Evolutionary conservation across 2,113 vertebrate species (phyloP), one percentile per base, ranked within the genome.

Genomic region (Heptranchias perlo): DNA sequence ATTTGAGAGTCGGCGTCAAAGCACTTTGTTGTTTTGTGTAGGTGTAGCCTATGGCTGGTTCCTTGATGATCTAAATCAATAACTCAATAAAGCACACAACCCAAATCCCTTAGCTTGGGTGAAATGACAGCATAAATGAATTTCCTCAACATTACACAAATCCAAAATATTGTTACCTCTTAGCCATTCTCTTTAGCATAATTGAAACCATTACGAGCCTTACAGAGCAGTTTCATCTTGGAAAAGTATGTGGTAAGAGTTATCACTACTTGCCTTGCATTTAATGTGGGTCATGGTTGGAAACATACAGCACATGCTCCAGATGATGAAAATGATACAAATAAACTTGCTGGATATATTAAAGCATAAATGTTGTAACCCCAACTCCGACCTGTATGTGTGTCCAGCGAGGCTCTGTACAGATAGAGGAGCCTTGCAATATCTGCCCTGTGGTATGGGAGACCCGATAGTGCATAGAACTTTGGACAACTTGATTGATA

Each of bases 101-200:
- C 89, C 58, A 93, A 93, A 93, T 93, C 89, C 35, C 89, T 93
- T 93, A 5, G 35, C 58, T 62, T 58, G 64, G 35, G 58, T 93
- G 89, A 62, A 93, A 62, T 93, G 89, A 62, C 58, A 93, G 89
- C 35, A 39, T 2, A 92, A 93, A 39, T 93, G 18, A 93, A 93
- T 62, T n/a, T 93, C 89, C 18, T 62, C 58, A 16, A 62, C 18
- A 39, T 23, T 62, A 93, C 58, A 93, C 35, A 62, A 93, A 93
- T 93, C 14, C 58, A 44, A 39, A 93, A 93, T 62, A 93, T 62
- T 62, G 61, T 64, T 93, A 28, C 35, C 58, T 93, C 58, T 93
- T 44, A 18, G 58, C 31, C 1, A 62, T 93, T 11, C 54, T 64
- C 14, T 93, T 91, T 62, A 62, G n/a, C 89, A 93, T 93, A 62